Evolutionary conservation across 2,797 vertebrate genomes (phyloP).

Genomic region (Triplophysa bombifrons): DNA sequence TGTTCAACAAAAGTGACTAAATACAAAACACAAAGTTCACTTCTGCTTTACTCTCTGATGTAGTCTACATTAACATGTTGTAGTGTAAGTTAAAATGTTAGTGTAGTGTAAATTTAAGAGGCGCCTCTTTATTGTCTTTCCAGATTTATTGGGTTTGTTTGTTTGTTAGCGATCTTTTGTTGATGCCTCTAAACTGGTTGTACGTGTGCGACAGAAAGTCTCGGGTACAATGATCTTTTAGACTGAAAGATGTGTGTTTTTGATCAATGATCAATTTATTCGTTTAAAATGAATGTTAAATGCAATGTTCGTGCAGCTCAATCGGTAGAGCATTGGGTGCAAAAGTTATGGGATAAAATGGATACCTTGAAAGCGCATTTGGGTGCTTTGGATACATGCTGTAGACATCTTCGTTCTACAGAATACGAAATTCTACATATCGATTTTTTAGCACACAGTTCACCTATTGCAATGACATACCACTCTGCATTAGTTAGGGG

Average conservation of each 20-base stretch:
- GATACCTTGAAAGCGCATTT: no score
- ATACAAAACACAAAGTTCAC: background rate
- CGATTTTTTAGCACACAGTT: no score
- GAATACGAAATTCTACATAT: no score
- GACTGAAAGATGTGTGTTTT: background rate
- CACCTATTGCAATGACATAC: background rate
- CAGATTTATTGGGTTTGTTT: background rate
- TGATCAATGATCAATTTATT: background rate
- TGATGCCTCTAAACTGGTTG: background rate
- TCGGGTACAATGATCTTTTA: background rate
- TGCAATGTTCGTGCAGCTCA: background rate
- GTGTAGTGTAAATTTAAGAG: background rate
- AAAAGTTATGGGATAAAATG: no score
- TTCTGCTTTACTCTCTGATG: background rate
- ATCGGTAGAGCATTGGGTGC: no score
- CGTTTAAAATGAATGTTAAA: background rate
- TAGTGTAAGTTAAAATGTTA: background rate
- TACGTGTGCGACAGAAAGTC: background rate
- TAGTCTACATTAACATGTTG: background rate
- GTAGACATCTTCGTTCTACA: no score
- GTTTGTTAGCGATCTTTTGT: slow-evolving; percentile 16
- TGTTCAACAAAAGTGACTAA: background rate
- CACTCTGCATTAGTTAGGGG: background rate
- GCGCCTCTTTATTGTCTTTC: background rate
- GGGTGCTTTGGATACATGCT: no score